phyloP scores from a whole-genome alignment of 1,140 invertebrate species.

The Dreissena polymorpha region DNA sequence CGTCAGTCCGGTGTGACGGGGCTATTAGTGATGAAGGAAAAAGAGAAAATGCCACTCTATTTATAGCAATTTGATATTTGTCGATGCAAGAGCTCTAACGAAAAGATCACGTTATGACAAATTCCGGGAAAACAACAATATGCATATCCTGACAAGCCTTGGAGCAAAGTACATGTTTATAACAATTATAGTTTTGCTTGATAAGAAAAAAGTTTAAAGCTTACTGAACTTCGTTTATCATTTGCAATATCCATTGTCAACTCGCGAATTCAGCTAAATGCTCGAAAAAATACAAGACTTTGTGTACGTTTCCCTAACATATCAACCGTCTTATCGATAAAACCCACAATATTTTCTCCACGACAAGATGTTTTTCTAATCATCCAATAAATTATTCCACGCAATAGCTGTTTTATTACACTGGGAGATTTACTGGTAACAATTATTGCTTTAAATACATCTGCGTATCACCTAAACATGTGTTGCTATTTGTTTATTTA shows the following conservation, averaged over 20 bases:
- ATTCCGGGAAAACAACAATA: conserved; percentile 50
- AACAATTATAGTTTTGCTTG: conserved; percentile 12
- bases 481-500: conserved; percentile 55
- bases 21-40: too few relatives aligned
- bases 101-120: not conserved
- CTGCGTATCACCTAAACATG: conserved; percentile 41
- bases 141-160: conserved; percentile 24
- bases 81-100: too few relatives aligned
- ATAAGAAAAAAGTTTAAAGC: conserved; percentile 32
- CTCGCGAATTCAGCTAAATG: too few relatives aligned
- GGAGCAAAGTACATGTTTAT: conserved; percentile 29
- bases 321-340: too few relatives aligned
- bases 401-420: conserved; percentile 38
- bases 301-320: too few relatives aligned
- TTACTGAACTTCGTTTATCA: conserved; percentile 38
- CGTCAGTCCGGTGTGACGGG: too few relatives aligned
- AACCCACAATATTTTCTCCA: too few relatives aligned
- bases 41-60: too few relatives aligned
- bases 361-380: conserved; percentile 31
- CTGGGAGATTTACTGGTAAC: conserved; percentile 17
- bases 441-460: conserved; percentile 34
- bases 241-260: not conserved
- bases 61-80: too few relatives aligned
- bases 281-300: too few relatives aligned
- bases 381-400: conserved; percentile 35